Evolutionary conservation across 2,888 invertebrate genomes (phyloP).

Genomic region (Yponomeuta cagnagella): DNA sequence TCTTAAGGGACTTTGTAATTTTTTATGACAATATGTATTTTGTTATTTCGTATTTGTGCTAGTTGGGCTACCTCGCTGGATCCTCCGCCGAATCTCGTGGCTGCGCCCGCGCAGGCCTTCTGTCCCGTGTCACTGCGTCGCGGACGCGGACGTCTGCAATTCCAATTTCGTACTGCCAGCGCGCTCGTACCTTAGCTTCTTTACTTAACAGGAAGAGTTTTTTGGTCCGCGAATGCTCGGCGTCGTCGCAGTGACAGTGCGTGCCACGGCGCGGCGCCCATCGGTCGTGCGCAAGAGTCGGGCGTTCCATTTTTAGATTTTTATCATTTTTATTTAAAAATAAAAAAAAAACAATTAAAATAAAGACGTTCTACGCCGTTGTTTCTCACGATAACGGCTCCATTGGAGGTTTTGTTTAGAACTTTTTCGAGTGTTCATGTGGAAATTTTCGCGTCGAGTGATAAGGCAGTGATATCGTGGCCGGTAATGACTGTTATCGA

Average conservation of each 20-base stretch:
- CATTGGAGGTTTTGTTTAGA: not conserved
- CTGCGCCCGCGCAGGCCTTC: not conserved
- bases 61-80: too few relatives aligned
- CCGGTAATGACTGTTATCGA: not conserved
- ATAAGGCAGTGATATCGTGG: constrained; percentile 4
- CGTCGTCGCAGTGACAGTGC: not conserved
- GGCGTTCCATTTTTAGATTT: not conserved
- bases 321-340: too few relatives aligned
- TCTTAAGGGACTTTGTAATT: too few relatives aligned
- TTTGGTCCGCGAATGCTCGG: not conserved
- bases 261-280: constrained; percentile 3
- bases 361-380: not conserved
- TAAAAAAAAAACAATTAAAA: not conserved
- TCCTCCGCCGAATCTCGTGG: not conserved
- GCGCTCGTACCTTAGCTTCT: constrained; percentile 1
- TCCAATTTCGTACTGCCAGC: constrained; percentile 11
- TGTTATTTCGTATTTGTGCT: too few relatives aligned
- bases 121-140: not conserved
- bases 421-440: not conserved
- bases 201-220: constrained; percentile 9
- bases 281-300: constrained; percentile 11
- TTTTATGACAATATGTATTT: too few relatives aligned
- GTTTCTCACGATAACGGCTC: not conserved
- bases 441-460: not conserved
- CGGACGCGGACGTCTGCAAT: constrained; percentile 13